Evolutionary conservation across 2,113 vertebrate genomes (phyloP), one percentile per base, ranked within the genome.

Genomic region (Amphilophus citrinellus): DNA sequence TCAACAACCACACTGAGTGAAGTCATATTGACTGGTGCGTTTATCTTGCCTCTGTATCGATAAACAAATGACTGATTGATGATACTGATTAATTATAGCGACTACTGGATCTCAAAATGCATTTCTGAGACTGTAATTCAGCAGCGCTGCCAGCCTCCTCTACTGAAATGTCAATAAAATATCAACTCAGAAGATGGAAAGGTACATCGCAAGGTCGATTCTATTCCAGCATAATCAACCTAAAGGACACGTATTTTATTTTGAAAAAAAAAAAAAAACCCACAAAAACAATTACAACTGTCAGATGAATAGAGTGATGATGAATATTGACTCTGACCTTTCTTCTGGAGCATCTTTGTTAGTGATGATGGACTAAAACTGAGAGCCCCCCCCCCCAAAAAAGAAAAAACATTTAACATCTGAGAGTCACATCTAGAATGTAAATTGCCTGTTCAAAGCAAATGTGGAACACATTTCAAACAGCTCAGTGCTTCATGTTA

Each of bases 11-110:
- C 0, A 15, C 78, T 44, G 65, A 84, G 68, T 75, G 76, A 79
- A 56, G 60, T 75, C 50, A 22, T 57, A 92, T 84, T 1, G 87
- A 86, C 71, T 14, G 35, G 7, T 71, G 61, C 65, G 75, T 90
- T 84, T 6, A 85, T 87, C 89, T 83, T 11, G 47, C 32, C 44
- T 90, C 84, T 35, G 47, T 81, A 87, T 94, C 84, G 76, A 89
- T 86, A 11, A 71, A 58, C 75, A 79, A 87, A 88, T 78, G 42
- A 91, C 85, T 56, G 82, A 82, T 85, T 84, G 79, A 89, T 83
- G 81, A 82, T 53, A 77, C 71, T 15, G 77, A 82, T 85, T 84
- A 80, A 89, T 83, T 77, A 84, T 58, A 79, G 78, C 32, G 7
- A 50, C 30, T 53, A 73, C 82, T 65, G 76, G 50, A 63, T 85